These are phyloP conservation scores for Nannobrachium achirus DNA, from an alignment of 2,113 vertebrate genomes.

Conservation along the genomic window DNA sequence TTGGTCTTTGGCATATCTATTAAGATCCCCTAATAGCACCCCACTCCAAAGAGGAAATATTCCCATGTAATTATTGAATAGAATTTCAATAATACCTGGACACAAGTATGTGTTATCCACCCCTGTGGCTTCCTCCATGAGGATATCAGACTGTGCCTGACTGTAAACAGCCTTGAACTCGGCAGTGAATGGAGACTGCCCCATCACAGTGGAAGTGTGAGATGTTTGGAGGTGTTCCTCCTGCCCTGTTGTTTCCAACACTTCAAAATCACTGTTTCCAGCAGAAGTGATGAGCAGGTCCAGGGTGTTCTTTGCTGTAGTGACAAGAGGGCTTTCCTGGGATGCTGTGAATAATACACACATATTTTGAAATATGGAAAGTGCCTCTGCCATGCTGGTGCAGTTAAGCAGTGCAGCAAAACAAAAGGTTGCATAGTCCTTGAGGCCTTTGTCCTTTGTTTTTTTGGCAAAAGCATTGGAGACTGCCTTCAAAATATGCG, in stretches of 20 bases:
- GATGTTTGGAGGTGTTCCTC: neutral
- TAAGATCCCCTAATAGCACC: too few species aligned
- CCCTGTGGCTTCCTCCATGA: neutral
- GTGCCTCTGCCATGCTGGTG: neutral
- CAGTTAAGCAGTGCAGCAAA: neutral
- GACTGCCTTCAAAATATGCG: slow-evolving; percentile 5
- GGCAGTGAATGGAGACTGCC: neutral
- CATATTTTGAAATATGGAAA: neutral
- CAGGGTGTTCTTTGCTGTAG: too few species aligned
- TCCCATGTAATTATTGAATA: too few species aligned
- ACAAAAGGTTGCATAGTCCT: neutral
- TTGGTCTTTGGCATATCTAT: too few species aligned
- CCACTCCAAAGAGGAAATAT: too few species aligned
- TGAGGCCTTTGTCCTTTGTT: neutral
- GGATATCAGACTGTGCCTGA: neutral
- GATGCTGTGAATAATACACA: neutral
- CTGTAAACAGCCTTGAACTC: neutral
- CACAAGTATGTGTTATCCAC: neutral
- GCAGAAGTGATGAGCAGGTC: neutral
- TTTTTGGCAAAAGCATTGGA: neutral
- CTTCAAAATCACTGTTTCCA: neutral
- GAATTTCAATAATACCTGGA: neutral
- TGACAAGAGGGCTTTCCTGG: neutral
- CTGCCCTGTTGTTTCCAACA: neutral
- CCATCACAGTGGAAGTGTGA: neutral